Conservation (phyloP, 2,888 invertebrate genomes). For the Cephus pygmeus region DNA sequence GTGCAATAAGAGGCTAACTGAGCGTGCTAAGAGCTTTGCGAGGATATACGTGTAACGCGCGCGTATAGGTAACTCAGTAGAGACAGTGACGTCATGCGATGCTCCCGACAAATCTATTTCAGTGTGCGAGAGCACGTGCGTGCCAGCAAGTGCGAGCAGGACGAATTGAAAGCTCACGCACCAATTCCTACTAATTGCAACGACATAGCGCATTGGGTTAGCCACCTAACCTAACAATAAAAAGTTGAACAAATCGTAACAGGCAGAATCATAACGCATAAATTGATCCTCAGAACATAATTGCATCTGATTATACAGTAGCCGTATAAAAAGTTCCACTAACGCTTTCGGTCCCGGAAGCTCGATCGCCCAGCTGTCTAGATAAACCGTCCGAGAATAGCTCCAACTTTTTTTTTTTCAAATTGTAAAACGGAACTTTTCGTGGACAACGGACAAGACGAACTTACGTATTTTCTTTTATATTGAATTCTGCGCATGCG, state of each 20-base stretch:
- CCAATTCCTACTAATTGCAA: background rate
- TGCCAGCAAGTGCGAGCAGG: background rate
- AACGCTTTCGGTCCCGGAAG: background rate
- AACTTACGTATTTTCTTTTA: background rate
- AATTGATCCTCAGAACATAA: background rate
- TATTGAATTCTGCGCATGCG: background rate
- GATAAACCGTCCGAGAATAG: background rate
- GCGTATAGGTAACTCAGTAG: constrained; percentile 15
- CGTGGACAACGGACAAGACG: background rate
- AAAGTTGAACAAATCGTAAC: background rate
- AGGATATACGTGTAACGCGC: constrained; percentile 10
- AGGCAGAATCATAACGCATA: background rate
- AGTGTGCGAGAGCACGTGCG: constrained; percentile 8
- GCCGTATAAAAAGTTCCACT: background rate
- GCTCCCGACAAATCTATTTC: constrained; percentile 37
- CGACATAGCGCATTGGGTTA: background rate
- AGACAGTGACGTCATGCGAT: constrained; percentile 36
- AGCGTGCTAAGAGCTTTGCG: constrained; percentile 20
- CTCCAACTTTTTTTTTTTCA: background rate
- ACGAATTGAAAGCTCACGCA: background rate
- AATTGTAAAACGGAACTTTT: background rate
- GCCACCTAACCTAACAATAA: background rate
- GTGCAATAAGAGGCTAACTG: constrained; percentile 38
- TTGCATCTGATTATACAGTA: background rate
- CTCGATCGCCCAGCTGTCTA: background rate